Evolutionary conservation across 1,140 invertebrate genomes (phyloP), one percentile per base, ranked within the genome.

Genomic region (Monochamus saltuarius): DNA sequence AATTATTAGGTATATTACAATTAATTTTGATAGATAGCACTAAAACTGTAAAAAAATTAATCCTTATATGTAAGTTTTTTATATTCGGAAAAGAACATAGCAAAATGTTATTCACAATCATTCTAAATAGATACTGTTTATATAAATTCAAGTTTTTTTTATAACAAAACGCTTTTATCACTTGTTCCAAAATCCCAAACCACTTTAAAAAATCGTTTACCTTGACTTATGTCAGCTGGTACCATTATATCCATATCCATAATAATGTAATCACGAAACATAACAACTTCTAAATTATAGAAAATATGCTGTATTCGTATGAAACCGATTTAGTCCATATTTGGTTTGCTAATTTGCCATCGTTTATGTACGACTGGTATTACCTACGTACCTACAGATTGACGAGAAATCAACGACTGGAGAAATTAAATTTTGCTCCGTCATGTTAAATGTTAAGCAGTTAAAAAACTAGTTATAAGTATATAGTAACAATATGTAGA

Each of bases 231-330:
- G 42, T 66, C 60, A 29, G 64, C 56, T 17, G 51, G 29, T 6
- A 53, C 37, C n/a, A 53, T 17, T 6, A 53, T 38, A 22, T 53
- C 51, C 56, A 66, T 66, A 43, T 66, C 64, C 64, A 66, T 66
- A 56, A 66, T 56, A 56, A 66, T 57, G 39, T 66, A 66, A 52
- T 66, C 64, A 53, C 64, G 58, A 62, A 59, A 66, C 64, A 66
- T 66, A 14, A 39, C 49, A 13, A 47, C 8, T 29, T 29, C 22
- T 29, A 29, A 29, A 29, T 29, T 29, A 29, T 29, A 29, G 22
- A 29, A 29, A 29, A 3, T 29, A 29, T 3, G 6, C 6, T 29
- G 6, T 6, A 29, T 29, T 29, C 22, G 22, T 29, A 29, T 29
- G 22, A 29, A 29, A 29, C 22, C 22, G 22, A 29, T 29, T 29